Conservation (phyloP, 1,140 invertebrate genomes). For the Bombus consobrinus region DNA sequence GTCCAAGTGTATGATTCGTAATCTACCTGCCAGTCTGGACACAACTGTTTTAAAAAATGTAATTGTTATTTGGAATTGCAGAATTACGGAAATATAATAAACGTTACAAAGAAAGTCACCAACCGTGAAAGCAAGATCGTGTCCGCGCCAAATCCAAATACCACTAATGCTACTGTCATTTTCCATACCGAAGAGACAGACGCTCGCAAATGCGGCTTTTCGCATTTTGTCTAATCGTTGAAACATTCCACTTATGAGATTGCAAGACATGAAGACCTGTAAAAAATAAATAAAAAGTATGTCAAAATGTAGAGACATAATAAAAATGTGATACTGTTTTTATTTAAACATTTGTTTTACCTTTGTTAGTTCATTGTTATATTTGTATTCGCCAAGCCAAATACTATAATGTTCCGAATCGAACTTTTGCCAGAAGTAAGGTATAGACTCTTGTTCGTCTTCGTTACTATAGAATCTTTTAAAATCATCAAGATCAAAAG, state of each 20-base stretch:
- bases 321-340: not conserved
- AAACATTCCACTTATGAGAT: conserved; percentile 91
- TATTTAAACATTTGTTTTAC: conserved; percentile 76
- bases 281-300: conserved; percentile 40
- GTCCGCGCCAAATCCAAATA: conserved; percentile 98
- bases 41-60: conserved; percentile 85
- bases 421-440: conserved; percentile 99
- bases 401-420: conserved; percentile 98
- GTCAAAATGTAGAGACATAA: not conserved
- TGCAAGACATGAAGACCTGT: conserved; percentile 83
- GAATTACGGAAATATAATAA: not conserved
- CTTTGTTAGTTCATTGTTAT: conserved; percentile 94
- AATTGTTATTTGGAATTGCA: conserved; percentile 18
- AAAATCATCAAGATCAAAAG: conserved; percentile 98
- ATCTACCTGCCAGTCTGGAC: conserved; percentile 97
- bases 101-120: conserved; percentile 57
- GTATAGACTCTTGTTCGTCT: conserved; percentile 95
- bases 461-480: conserved; percentile 99
- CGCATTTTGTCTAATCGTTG: conserved; percentile 99
- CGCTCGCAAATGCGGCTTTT: conserved; percentile 97
- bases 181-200: conserved; percentile 96
- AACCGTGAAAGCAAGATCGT: conserved; percentile 95
- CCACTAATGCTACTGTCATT: conserved; percentile 97
- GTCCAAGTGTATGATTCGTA: conserved; percentile 99
- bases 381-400: conserved; percentile 99